phyloP scores from a whole-genome alignment of 2,888 invertebrate species.

The Cephus rjabovi region DNA sequence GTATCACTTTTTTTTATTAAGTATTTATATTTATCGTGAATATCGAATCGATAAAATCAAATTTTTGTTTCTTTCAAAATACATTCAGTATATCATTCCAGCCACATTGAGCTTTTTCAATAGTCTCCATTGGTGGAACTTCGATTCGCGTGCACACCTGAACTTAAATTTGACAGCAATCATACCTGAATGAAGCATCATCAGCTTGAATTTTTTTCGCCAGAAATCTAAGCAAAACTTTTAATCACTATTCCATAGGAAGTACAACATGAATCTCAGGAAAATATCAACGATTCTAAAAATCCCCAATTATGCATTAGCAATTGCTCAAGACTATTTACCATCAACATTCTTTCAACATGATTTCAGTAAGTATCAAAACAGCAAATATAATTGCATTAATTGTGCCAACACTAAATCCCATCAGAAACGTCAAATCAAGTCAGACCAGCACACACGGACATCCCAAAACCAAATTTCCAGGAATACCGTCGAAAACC shows the following conservation, averaged over 20 bases:
- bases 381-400: neutral
- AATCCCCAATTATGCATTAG: neutral
- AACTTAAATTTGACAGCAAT: neutral
- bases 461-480: constrained; percentile 72
- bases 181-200: neutral
- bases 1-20: no score
- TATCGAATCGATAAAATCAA: neutral
- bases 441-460: constrained; percentile 70
- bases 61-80: neutral
- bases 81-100: neutral
- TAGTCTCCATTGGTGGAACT: neutral
- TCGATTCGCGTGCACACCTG: neutral
- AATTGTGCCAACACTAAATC: neutral
- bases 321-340: neutral
- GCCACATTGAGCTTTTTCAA: neutral
- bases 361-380: neutral
- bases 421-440: constrained; percentile 8
- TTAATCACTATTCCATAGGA: neutral
- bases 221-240: neutral
- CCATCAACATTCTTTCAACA: neutral
- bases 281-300: neutral
- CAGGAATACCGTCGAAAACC: constrained; percentile 68
- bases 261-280: neutral
- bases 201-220: neutral
- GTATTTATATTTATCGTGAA: no score